Evolutionary conservation across 64 coral and sea anemone species (phyloP).

Genomic region (Stichodactyla mertensii): DNA sequence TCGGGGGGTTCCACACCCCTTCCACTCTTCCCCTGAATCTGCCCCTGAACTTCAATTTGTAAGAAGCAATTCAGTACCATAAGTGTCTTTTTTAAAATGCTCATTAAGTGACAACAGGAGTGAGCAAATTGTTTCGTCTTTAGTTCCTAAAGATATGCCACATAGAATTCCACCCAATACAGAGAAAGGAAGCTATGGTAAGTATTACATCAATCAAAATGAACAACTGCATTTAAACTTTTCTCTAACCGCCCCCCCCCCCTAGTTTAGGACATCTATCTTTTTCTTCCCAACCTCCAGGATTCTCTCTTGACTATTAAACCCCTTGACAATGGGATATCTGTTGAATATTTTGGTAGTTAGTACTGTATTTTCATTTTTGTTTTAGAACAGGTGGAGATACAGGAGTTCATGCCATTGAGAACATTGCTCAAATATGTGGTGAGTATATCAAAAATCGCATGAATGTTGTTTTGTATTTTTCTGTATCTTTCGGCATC

Average conservation of each 20-base stretch:
- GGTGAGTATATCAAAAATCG: background rate
- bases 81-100: too few species aligned
- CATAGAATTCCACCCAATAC: background rate
- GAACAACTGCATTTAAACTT: too few species aligned
- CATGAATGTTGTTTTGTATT: background rate
- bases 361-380: background rate
- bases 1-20: too few species aligned
- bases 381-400: slow-evolving; percentile 16
- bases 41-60: too few species aligned
- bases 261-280: too few species aligned
- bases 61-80: too few species aligned
- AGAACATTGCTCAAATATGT: background rate
- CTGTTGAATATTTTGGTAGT: background rate
- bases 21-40: too few species aligned
- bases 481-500: background rate
- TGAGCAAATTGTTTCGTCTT: background rate
- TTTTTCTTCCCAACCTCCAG: too few species aligned
- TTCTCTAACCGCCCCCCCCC: too few species aligned
- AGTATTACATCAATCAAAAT: background rate
- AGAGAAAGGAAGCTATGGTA: background rate
- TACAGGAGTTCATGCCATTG: slow-evolving; percentile 4
- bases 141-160: slow-evolving; percentile 4
- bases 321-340: background rate
- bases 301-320: too few species aligned
- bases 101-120: too few species aligned